Base-by-base conservation (phyloP, 2,113 vertebrate genomes). In the Corythornis madagascariensis region DNA sequence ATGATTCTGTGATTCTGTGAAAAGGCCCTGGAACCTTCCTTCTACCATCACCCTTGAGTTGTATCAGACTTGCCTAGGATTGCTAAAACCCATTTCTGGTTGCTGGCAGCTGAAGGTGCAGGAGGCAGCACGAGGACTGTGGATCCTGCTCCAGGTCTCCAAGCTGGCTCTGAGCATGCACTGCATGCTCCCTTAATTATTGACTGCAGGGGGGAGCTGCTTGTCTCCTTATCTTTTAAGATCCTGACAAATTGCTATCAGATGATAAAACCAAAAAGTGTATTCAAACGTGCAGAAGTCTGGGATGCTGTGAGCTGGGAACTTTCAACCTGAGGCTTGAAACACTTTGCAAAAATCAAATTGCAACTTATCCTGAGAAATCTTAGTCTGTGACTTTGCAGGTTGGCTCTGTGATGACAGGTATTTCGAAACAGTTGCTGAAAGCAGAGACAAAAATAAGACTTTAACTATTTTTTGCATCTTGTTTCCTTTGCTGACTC, bases 401-500 rank as follows among this genome's bases (percentile, higher is more conserved):
- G 16, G 38, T 90, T 88, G 88, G 67, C 26, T 88, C 45, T 83
- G 42, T 24, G 0, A 0, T 40, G 63, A 35, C 56, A 92, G 72
- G 59, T 48, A 61, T 13, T 45, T 69, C 77, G 65, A 71, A 90
- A 33, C 28, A 52, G 56, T 61, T 65, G 56, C 69, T 75, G 86
- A 86, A 90, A 2, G 3, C 40, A 40, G 69, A 33, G 35, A 60
- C 72, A 78, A 90, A 93, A 77, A 59, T 11, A 83, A 75, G 19
- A 71, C 86, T 92, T 92, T 64, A 47, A 60, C 73, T 78, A 24
- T 52, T 71, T 93, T 86, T 67, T 92, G 73, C 13, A 48, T 79
- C 40, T 45, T 91, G 81, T 43, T 89, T 87, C 42, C n/a, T 55
- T 76, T 89, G 90, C 75, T 93, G 92, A 89, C 75, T 94, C 93